A percentile compares a stretch with the other conserved stretches of the same genome.
Evolutionary conservation across 2,797 vertebrate genomes (phyloP).

Genomic region (Myotis vivesi): DNA sequence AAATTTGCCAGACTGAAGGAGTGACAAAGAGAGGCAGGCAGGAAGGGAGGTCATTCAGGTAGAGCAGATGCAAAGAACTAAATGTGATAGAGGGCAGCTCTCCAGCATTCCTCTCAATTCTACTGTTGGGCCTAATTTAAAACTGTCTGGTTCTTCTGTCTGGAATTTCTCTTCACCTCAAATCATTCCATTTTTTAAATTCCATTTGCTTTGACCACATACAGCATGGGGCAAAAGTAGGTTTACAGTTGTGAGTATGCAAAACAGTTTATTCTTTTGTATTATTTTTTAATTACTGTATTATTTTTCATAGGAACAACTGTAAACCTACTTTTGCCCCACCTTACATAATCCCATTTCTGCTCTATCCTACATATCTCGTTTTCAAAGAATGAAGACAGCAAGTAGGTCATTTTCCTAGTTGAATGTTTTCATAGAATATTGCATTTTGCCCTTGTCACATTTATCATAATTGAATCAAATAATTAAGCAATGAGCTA

Average conservation of each 20-base stretch:
- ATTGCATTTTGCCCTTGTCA: background rate
- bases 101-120: background rate
- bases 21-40: background rate
- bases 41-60: background rate
- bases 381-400: background rate
- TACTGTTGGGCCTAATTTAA: background rate
- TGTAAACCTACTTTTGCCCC: background rate
- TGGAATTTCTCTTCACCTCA: background rate
- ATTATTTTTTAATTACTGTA: background rate
- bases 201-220: background rate
- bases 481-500: background rate
- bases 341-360: background rate
- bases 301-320: background rate
- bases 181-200: background rate
- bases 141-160: background rate
- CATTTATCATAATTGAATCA: background rate
- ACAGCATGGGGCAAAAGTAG: background rate
- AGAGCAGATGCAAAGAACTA: background rate
- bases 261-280: background rate
- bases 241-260: background rate
- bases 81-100: accelerated
- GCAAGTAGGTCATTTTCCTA: background rate
- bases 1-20: background rate
- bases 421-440: background rate
- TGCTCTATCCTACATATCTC: background rate